These are phyloP conservation scores for Semicossyphus pulcher DNA, from an alignment of 2,113 vertebrate genomes.

Conservation along the genomic window DNA sequence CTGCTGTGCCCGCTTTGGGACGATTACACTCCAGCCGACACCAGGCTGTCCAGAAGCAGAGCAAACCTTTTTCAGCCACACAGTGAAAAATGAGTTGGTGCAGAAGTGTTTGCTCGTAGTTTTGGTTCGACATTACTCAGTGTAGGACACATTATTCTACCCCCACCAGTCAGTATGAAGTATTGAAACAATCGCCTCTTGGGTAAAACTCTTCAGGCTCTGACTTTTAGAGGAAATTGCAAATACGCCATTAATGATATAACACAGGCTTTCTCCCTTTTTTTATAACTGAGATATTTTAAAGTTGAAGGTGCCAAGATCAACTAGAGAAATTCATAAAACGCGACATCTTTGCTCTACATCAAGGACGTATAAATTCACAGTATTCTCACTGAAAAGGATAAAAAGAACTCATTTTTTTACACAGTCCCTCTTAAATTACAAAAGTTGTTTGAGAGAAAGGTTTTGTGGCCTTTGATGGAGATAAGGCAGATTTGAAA, in stretches of 20 bases:
- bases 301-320: slow-evolving; percentile 32
- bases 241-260: slow-evolving; percentile 48
- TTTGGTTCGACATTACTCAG: slow-evolving; percentile 67
- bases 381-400: neutral
- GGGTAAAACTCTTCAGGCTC: slow-evolving; percentile 31
- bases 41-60: slow-evolving; percentile 69
- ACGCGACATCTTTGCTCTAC: slow-evolving; percentile 9
- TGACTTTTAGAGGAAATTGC: slow-evolving; percentile 48
- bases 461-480: slow-evolving; percentile 15
- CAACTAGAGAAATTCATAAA: slow-evolving; percentile 20
- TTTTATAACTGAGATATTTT: slow-evolving; percentile 3
- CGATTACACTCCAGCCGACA: slow-evolving; percentile 77
- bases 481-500: slow-evolving; percentile 50
- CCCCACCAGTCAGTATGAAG: slow-evolving; percentile 46
- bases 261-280: slow-evolving; percentile 19
- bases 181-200: slow-evolving; percentile 44
- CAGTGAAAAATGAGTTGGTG: slow-evolving; percentile 68
- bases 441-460: slow-evolving; percentile 8
- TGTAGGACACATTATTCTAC: slow-evolving; percentile 49
- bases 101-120: slow-evolving; percentile 66
- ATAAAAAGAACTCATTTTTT: neutral
- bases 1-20: slow-evolving; percentile 64
- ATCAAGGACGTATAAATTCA: slow-evolving; percentile 11
- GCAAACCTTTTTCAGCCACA: slow-evolving; percentile 67
- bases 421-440: slow-evolving; percentile 3